Percentiles rank a stretch among this genome's conserved stretches.
Conservation (phyloP, 2,113 vertebrate genomes). For the Tupaia chinensis region DNA sequence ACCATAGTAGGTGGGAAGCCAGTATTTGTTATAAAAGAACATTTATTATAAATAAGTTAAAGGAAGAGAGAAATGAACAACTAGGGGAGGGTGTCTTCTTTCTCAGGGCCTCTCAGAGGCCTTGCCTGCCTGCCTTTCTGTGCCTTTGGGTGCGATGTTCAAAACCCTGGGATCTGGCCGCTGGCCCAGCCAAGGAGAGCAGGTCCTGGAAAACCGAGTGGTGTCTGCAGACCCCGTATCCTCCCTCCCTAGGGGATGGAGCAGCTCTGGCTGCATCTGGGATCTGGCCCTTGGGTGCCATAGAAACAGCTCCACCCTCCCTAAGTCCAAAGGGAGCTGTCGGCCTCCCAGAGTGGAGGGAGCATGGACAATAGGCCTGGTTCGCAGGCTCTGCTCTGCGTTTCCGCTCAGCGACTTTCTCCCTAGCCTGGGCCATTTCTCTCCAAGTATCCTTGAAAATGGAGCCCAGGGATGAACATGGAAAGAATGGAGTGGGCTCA, state of each 20-base stretch:
- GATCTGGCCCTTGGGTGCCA: rapidly evolving
- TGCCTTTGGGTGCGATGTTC: background rate
- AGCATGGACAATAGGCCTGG: too few species aligned
- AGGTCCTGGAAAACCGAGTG: background rate
- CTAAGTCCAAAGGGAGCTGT: rapidly evolving
- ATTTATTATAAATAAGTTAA: background rate
- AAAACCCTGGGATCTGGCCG: too few species aligned
- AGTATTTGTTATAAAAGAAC: background rate
- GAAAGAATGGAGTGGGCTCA: background rate
- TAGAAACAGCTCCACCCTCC: rapidly evolving
- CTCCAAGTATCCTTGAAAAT: background rate
- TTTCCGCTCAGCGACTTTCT: background rate
- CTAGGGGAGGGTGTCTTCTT: background rate
- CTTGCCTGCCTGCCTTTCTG: background rate
- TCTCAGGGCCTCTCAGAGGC: background rate
- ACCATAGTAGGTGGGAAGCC: background rate
- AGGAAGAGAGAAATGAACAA: background rate
- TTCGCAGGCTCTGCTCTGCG: rapidly evolving
- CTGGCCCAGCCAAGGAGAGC: background rate
- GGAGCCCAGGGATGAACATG: background rate
- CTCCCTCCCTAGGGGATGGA: background rate
- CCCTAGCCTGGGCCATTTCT: background rate
- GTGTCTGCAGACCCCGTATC: rapidly evolving
- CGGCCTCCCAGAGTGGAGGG: too few species aligned
- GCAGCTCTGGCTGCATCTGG: background rate